Evolutionary conservation across 2,113 vertebrate species (phyloP).

Genomic region (Casuarius casuarius): DNA sequence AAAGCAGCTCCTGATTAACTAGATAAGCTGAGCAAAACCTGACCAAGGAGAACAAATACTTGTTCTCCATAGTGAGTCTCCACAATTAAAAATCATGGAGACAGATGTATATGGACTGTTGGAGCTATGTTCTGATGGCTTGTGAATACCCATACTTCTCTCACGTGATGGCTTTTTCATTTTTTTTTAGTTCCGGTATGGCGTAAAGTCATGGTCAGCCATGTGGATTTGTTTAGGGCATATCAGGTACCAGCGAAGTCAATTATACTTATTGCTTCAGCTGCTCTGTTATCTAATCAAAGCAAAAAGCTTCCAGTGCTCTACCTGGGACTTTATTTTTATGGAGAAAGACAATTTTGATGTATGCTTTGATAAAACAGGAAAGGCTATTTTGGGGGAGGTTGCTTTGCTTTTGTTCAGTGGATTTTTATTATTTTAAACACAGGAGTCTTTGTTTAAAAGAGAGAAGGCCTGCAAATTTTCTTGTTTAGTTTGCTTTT

Average conservation of each 20-base stretch:
- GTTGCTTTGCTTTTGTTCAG: slow-evolving; percentile 44
- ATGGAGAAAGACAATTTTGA: slow-evolving; percentile 21
- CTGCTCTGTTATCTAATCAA: neutral
- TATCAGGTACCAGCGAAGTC: neutral
- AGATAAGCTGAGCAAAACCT: neutral
- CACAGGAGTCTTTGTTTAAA: slow-evolving; percentile 66
- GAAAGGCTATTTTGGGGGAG: slow-evolving; percentile 52
- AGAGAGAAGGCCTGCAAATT: slow-evolving; percentile 50
- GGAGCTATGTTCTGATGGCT: neutral
- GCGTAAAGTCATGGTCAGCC: neutral
- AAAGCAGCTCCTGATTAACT: neutral
- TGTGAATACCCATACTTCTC: neutral
- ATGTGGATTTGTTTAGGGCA: neutral
- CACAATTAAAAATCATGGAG: neutral
- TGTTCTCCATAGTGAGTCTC: neutral
- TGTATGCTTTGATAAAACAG: slow-evolving; percentile 57
- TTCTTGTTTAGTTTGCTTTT: slow-evolving; percentile 53
- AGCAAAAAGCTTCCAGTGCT: slow-evolving; percentile 1
- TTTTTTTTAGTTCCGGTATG: neutral
- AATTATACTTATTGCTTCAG: neutral
- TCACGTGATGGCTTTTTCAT: neutral
- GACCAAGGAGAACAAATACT: neutral
- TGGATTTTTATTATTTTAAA: slow-evolving; percentile 69
- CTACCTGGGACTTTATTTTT: slow-evolving; percentile 48
- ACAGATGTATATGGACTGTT: neutral